Percentiles rank a stretch among this genome's conserved stretches.
Evolutionary conservation across 2,797 vertebrate species (phyloP).

Genomic region (Pygocentrus nattereri): DNA sequence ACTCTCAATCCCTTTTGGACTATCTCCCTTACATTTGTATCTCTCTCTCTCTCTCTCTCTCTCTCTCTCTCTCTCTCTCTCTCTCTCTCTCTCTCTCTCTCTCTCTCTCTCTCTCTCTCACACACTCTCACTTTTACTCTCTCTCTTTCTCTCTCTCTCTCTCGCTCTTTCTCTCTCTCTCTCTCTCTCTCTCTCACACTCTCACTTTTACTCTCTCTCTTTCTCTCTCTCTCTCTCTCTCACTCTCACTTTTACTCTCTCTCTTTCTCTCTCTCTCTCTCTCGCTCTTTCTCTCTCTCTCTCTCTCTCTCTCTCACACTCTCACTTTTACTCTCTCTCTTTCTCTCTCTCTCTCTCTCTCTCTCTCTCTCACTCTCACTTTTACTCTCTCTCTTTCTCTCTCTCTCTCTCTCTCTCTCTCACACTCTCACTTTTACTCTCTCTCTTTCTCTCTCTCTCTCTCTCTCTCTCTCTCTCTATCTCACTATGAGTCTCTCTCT

Average conservation of each 20-base stretch:
- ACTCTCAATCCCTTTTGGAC: not conserved
- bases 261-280: no score
- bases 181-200: not conserved
- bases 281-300: not conserved
- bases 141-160: constrained; percentile 1
- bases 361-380: not conserved
- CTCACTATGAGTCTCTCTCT: not conserved
- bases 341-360: not conserved
- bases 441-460: not conserved
- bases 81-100: no score
- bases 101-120: no score
- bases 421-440: no score
- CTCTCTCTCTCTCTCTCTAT: not conserved
- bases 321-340: not conserved
- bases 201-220: not conserved
- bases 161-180: not conserved
- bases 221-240: not conserved
- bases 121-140: no score
- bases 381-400: not conserved
- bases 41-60: not conserved
- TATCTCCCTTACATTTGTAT: not conserved
- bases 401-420: not conserved
- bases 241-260: no score
- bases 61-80: no score
- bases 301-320: not conserved